Evolutionary conservation across 2,888 invertebrate genomes (phyloP), one percentile per base, ranked within the genome.

Genomic region (Beris chalybata): DNA sequence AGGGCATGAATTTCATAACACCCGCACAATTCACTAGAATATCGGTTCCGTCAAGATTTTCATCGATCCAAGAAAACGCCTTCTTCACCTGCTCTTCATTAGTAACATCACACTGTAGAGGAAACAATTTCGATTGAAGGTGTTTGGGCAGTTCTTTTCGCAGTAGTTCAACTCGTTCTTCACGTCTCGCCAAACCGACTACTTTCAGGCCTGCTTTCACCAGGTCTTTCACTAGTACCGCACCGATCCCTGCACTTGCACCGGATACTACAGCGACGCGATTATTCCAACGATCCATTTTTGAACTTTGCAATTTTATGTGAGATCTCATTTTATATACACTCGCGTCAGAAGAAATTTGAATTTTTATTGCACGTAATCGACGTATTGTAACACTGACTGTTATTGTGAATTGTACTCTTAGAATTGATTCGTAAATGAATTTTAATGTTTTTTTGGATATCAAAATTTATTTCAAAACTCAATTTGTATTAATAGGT

Each of bases 201-300:
- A 87, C 87, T 63, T 80, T 79, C 65, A 87, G 70, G 0, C 86
- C 87, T 6, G 79, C 76, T 52, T 79, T 75, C 1, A 82, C 78
- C 43, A 86, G 75, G 64, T 81, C 79, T 69, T 76, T 73, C 5
- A 78, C 77, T 53, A 84, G 79, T 5, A 82, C 82, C 2, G 82
- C 82, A 13, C 85, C 88, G 64, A 88, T 87, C 4, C 87, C 88
- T 0, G 83, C 80, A 74, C 86, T 87, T 9, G 86, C 86, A 2
- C 88, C 88, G 0, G 87, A 87, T 57, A 88, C 86, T 13, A 88
- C 82, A 0, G 87, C 87, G 0, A 85, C 83, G 72, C 84, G 84
- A 69, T 85, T 85, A 5, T 74, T 72, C 87, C 87, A 87, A 56
- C 85, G 84, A 22, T 88, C 84, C 83, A 85, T 83, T 13, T 15